A percentile compares a stretch with the other conserved stretches of the same genome.
Conservation (phyloP, 1,140 invertebrate species). For the Lordiphosa clarofinis region DNA sequence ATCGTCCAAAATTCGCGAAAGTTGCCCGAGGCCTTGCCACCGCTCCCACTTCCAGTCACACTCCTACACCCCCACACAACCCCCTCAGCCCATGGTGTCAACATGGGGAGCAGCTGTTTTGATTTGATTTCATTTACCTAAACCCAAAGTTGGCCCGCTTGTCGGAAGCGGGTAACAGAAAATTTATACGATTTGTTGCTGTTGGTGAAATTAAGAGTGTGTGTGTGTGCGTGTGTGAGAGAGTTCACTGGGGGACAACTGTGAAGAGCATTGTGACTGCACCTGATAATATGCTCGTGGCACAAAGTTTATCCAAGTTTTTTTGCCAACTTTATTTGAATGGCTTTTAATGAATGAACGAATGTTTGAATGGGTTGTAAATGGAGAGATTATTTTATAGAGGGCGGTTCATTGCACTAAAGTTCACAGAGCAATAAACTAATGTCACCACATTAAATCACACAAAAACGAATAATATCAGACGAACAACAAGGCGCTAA, state of each 20-base stretch:
- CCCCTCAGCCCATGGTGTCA: constrained; percentile 21
- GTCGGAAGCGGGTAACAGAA: constrained; percentile 30
- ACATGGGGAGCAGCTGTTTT: constrained; percentile 6
- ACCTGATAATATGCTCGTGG: constrained; percentile 23
- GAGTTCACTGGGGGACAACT: constrained; percentile 41
- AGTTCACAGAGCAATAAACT: neutral
- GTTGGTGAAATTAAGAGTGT: constrained; percentile 11
- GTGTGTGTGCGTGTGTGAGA: constrained; percentile 2
- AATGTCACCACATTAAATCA: too few species aligned
- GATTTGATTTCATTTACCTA: constrained; percentile 3
- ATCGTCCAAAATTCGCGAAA: constrained; percentile 65
- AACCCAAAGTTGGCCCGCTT: constrained; percentile 26
- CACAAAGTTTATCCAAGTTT: constrained; percentile 24
- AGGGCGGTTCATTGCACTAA: constrained; percentile 8
- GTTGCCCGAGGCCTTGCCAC: constrained; percentile 28
- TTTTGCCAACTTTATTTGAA: constrained; percentile 35
- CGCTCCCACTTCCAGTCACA: neutral
- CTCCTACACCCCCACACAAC: neutral
- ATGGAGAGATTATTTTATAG: constrained; percentile 21
- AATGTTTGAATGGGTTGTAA: constrained; percentile 29
- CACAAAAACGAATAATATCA: too few species aligned
- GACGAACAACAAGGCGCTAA: too few species aligned
- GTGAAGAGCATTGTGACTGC: constrained; percentile 16
- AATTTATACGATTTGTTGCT: constrained; percentile 14
- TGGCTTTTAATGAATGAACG: constrained; percentile 36